Evolutionary conservation across 2,888 invertebrate genomes (phyloP).

Genomic region (Synergus laeviventris): DNA sequence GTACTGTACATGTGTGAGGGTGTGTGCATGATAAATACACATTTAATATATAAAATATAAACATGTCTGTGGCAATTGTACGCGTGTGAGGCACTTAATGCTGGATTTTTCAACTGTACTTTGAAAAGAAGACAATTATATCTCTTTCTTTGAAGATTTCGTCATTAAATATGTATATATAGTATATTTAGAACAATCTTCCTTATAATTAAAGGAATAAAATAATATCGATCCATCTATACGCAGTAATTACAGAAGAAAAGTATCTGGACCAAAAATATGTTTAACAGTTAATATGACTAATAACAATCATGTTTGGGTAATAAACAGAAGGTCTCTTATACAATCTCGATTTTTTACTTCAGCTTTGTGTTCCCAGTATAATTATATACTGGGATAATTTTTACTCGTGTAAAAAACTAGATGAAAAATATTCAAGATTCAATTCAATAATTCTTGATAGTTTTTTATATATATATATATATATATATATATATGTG

Average conservation of each 20-base stretch:
- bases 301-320: not conserved
- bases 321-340: not conserved
- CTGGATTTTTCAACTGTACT: not conserved
- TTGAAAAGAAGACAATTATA: not conserved
- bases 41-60: conserved; percentile 10
- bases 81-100: conserved; percentile 19
- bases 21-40: not conserved
- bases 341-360: not conserved
- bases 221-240: not conserved
- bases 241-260: not conserved
- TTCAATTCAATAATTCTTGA: not conserved
- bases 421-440: not conserved
- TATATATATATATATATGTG: not conserved
- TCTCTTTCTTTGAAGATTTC: not conserved
- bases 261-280: not conserved
- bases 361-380: not conserved
- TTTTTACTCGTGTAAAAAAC: not conserved
- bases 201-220: not conserved
- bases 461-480: not conserved
- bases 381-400: not conserved
- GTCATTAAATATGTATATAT: not conserved
- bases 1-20: not conserved
- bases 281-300: not conserved
- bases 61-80: not conserved
- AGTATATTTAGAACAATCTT: not conserved